Conservation (phyloP, 2,113 vertebrate genomes). For the Acanthochromis polyacanthus region DNA sequence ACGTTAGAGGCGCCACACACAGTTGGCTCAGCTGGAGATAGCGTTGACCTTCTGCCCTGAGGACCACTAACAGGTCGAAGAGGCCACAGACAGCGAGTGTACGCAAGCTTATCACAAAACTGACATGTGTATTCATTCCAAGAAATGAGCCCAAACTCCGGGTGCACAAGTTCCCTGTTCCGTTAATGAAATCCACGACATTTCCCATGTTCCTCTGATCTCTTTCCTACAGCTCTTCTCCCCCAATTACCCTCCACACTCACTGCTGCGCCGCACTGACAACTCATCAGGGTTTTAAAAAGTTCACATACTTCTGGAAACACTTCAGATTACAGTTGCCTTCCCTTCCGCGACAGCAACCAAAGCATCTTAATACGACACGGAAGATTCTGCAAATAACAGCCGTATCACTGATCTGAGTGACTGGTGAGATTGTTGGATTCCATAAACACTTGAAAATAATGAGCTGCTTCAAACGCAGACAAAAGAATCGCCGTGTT, state of each 20-base stretch:
- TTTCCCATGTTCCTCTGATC: slow-evolving; percentile 9
- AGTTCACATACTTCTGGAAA: slow-evolving; percentile 24
- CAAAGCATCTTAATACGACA: slow-evolving; percentile 32
- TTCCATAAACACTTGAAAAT: slow-evolving; percentile 47
- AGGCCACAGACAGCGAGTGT: neutral
- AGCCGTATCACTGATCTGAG: slow-evolving; percentile 41
- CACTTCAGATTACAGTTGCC: neutral
- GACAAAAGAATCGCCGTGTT: slow-evolving; percentile 33
- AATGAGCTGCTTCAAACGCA: slow-evolving; percentile 56
- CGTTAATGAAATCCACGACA: neutral
- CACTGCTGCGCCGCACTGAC: neutral
- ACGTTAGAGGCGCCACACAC: no score
- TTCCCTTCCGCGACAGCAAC: neutral
- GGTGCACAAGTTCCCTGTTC: neutral
- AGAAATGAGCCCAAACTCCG: slow-evolving; percentile 4
- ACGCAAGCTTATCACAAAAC: neutral
- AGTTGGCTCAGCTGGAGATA: no score
- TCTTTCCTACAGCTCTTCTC: neutral
- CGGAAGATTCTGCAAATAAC: slow-evolving; percentile 31
- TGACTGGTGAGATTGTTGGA: slow-evolving; percentile 23
- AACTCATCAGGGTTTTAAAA: slow-evolving; percentile 28
- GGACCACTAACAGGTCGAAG: neutral
- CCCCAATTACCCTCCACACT: slow-evolving; percentile 19
- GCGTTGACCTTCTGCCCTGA: neutral
- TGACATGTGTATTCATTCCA: neutral